phyloP scores from a whole-genome alignment of 2,888 invertebrate genomes.

The Lumbricus terrestris region DNA sequence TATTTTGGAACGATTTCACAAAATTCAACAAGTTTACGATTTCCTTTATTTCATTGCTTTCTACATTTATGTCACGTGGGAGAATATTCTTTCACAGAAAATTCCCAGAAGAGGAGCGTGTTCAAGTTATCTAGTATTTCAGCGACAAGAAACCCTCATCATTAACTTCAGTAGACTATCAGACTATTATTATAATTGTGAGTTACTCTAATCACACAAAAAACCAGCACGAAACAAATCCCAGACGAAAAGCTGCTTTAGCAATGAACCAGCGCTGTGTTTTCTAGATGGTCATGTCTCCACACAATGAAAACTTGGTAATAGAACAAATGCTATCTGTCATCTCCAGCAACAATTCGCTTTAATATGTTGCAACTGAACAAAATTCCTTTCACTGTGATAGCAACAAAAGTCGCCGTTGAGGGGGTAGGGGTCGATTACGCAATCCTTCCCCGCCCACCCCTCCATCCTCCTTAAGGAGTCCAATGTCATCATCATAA shows the following conservation, averaged over 20 bases:
- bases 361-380: not conserved
- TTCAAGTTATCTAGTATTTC: too few species aligned
- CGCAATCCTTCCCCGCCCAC: too few species aligned
- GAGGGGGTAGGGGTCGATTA: too few species aligned
- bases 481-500: not conserved
- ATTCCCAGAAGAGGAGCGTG: not conserved
- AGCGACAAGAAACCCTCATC: not conserved
- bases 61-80: not conserved
- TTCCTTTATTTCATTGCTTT: not conserved
- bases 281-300: not conserved
- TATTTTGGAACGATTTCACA: too few species aligned
- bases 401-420: not conserved
- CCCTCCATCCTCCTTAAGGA: not conserved
- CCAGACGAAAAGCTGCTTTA: not conserved
- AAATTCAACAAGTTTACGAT: too few species aligned
- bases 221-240: not conserved
- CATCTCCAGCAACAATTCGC: not conserved
- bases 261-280: not conserved
- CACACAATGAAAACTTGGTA: not conserved
- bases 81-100: not conserved
- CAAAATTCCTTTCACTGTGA: not conserved
- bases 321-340: not conserved
- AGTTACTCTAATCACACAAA: too few species aligned
- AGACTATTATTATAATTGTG: too few species aligned
- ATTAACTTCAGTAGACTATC: not conserved